Base-by-base conservation (phyloP, 2,888 invertebrate species). In the Ectemnius lituratus region DNA sequence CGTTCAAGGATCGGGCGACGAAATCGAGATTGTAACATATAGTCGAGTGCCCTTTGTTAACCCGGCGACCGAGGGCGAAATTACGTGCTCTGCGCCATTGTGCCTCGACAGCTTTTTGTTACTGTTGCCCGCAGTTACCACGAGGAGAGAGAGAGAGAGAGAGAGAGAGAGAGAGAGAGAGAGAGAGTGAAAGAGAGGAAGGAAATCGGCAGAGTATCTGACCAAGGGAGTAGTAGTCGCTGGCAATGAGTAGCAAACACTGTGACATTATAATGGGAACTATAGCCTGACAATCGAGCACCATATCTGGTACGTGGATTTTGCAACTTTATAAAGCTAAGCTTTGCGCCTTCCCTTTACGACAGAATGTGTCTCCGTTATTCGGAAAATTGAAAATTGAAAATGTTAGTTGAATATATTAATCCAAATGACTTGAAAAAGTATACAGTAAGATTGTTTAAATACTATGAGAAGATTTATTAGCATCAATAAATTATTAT, bases 81-180 rank as follows among this genome's bases (percentile, higher is more conserved):
- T 89, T 90, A 88, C 87, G 88, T 87, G 89, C 87, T 89, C 86
- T 84, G 82, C 77, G 79, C 80, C 82, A 87, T 90, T 89, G 88
- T 88, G 14, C 18, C 79, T 85, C 89, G 87, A 88, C 88, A 84
- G 85, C 85, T 88, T 89, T 89, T 89, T 89, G 89, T 89, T 90
- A 90, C 89, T 87, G 89, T 90, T 89, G 81, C 74, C 73, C 66
- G 68, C 76, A 62, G 77, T 72, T 72, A 70, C 76, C 67, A 62
- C 63, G 63, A 61, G 62, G 66, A n/a, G n/a, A 27, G 23, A 27
- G 45, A 23, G 60, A 14, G 47, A 8, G 20, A n/a, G 46, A n/a
- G n/a, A 18, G 8, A 6, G 45, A 23, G 60, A 14, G 47, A 8
- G 20, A n/a, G 46, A n/a, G n/a, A 18, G 8, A 6, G 66, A n/a